A percentile compares a stretch with the other conserved stretches of the same genome.
Conservation (phyloP, 2,113 vertebrate species). For the Rhinogobius similis region DNA sequence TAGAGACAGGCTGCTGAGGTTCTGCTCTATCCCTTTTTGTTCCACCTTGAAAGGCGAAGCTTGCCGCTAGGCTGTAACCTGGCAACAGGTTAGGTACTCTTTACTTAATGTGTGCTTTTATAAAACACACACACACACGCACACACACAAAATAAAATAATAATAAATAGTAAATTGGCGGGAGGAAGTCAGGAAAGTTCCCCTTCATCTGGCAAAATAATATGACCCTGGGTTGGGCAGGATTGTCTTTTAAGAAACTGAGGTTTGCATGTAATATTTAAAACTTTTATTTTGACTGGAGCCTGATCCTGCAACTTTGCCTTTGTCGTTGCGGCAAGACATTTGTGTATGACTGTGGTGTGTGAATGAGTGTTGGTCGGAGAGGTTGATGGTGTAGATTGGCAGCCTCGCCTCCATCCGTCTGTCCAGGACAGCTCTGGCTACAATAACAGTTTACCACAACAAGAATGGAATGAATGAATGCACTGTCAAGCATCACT, state of each 20-base stretch:
- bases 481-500: no score
- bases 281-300: neutral
- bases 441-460: no score
- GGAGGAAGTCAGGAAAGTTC: conserved; percentile 22
- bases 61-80: conserved; percentile 60
- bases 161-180: conserved; percentile 14
- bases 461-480: neutral
- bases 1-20: conserved; percentile 56
- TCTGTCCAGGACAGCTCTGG: no score
- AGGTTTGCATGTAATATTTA: neutral
- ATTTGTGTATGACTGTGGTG: no score
- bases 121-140: neutral
- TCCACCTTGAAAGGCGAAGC: conserved; percentile 52
- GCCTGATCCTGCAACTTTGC: no score
- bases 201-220: conserved; percentile 2
- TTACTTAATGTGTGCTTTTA: conserved; percentile 48
- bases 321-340: no score
- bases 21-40: conserved; percentile 54
- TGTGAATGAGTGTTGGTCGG: no score
- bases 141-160: conserved; percentile 10
- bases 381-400: no score
- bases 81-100: conserved; percentile 68
- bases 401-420: no score
- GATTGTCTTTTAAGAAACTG: neutral
- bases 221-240: neutral